Conservation (phyloP, 2,113 vertebrate species). For the Paralichthys olivaceus region DNA sequence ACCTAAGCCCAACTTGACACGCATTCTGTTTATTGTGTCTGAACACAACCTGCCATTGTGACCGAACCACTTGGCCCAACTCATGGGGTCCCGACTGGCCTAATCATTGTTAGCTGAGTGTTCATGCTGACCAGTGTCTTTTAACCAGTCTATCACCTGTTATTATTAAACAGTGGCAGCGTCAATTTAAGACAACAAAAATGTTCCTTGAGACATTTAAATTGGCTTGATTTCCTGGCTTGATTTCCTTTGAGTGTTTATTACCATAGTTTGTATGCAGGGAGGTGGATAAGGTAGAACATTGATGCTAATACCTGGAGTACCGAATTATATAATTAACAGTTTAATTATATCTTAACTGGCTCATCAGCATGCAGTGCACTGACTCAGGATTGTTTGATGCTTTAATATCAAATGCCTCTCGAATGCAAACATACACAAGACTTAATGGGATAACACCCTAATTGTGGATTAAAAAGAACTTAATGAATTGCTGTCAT, state of each 20-base stretch:
- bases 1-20: too few relatives aligned
- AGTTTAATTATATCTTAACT: conserved; percentile 66
- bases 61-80: too few relatives aligned
- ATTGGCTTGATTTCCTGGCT: too few relatives aligned
- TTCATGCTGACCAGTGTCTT: conserved; percentile 1
- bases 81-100: too few relatives aligned
- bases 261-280: conserved; percentile 36
- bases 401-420: conserved; percentile 65
- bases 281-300: conserved; percentile 55
- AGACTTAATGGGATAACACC: conserved; percentile 63
- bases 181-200: conserved; percentile 30
- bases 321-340: conserved; percentile 68
- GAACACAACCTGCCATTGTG: not conserved
- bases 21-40: not conserved
- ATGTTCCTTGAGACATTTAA: conserved; percentile 37
- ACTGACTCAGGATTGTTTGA: conserved; percentile 51
- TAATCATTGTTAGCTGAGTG: not conserved
- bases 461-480: conserved; percentile 44
- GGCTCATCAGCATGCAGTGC: conserved; percentile 56
- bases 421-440: conserved; percentile 66
- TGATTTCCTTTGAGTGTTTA: conserved; percentile 51
- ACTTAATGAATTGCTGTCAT: conserved; percentile 54
- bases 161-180: not conserved
- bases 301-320: conserved; percentile 62
- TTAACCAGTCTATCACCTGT: not conserved